These are phyloP conservation scores for Nymphicus hollandicus DNA, from an alignment of 2,113 vertebrate species.

Conservation along the genomic window DNA sequence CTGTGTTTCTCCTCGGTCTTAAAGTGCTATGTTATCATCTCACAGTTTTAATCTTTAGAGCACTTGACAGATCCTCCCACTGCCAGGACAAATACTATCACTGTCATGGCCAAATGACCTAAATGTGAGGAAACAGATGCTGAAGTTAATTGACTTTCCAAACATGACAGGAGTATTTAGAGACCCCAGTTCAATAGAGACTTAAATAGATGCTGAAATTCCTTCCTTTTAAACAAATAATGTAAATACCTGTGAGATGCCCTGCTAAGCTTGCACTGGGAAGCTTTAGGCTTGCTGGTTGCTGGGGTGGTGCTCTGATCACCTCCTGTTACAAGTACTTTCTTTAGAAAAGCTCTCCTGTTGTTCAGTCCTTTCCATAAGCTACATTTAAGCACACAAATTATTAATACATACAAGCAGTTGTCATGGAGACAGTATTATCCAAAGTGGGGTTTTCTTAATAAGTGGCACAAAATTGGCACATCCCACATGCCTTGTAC, in stretches of 20 bases:
- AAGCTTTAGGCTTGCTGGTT: background rate
- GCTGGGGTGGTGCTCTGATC: background rate
- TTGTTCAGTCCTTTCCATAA: background rate
- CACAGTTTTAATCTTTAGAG: background rate
- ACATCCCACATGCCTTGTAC: background rate
- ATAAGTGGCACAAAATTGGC: background rate
- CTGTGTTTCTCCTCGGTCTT: fast-evolving
- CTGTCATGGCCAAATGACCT: background rate
- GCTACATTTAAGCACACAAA: background rate
- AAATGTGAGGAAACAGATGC: background rate
- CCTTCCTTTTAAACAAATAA: background rate
- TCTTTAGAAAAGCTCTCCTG: background rate
- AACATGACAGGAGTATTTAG: background rate
- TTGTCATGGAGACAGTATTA: slow-evolving; percentile 52
- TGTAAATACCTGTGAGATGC: background rate
- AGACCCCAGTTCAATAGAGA: background rate
- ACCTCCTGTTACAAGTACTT: background rate
- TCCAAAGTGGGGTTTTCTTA: background rate
- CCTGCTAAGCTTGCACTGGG: background rate
- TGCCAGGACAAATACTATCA: background rate
- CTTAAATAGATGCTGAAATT: background rate
- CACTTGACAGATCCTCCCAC: background rate
- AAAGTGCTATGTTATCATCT: background rate
- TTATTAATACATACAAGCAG: slow-evolving; percentile 17
- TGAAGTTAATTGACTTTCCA: background rate